Base-by-base conservation (phyloP, 2,113 vertebrate species). In the Dasyornis broadbenti region DNA sequence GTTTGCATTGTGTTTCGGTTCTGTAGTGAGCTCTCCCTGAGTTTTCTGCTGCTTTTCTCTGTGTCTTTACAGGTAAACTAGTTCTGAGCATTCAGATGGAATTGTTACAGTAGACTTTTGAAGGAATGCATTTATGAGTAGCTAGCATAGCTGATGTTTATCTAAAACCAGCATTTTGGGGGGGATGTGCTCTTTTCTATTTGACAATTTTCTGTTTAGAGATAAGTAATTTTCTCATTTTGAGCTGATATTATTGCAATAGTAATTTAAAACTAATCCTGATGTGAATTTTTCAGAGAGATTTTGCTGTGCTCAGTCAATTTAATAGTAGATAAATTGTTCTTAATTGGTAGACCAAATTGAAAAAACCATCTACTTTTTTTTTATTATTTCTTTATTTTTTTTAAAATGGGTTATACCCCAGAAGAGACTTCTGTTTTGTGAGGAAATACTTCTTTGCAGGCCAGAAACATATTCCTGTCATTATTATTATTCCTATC, bases 11-110 rank as follows among this genome's bases (percentile, higher is more conserved):
- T 81, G 44, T 39, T 68, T 73, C 30, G 13, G 66, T 82, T 92
- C 77, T 24, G 39, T 94, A 95, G 78, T 7, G 6, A 89, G 60
- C 15, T 90, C 60, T 82, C n/a, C 76, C 78, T 91, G 92, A 85
- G 53, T 86, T 86, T 90, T 93, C 65, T 96, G 44, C 44, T 85
- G 78, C 37, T 92, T 71, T 71, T 81, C 54, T 89, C 89, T 75
- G 39, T 90, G 24, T 86, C 52, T 93, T 86, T 86, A 56, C 72
- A 94, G 79, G 82, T 95, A 78, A 93, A 96, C 15, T 57, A 89
- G 68, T 81, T 92, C 31, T 89, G 79, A 88, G 59, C 44, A 64
- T 89, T 94, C 52, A 81, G 92, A 56, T 49, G n/a, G 44, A 75
- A 82, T 81, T 84, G 35, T 78, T 93, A 11, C 22, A 60, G 31